Conservation (phyloP, 2,797 vertebrate genomes). For the Gambelia wislizenii region DNA sequence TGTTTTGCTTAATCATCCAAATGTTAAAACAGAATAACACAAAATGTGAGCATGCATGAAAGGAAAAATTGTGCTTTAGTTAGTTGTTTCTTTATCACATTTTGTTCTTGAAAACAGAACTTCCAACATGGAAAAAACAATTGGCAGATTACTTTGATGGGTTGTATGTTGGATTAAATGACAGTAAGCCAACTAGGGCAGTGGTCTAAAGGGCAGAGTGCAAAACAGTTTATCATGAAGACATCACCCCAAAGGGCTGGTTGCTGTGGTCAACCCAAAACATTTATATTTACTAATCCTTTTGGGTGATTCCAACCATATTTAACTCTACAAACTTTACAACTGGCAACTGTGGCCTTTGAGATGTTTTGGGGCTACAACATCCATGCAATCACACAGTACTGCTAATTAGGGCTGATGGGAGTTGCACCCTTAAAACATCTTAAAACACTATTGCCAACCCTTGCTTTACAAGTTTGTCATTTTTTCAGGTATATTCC, state of each 20-base stretch:
- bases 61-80: conserved; percentile 46
- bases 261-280: conserved; percentile 1
- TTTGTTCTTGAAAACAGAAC: neutral
- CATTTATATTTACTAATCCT: neutral
- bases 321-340: neutral
- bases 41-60: conserved; percentile 40
- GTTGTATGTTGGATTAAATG: neutral
- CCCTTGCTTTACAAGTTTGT: neutral
- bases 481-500: neutral
- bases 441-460: neutral
- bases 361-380: neutral
- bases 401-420: neutral
- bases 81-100: neutral
- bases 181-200: neutral
- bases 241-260: neutral
- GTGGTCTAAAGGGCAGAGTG: neutral
- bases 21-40: conserved; percentile 37
- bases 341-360: neutral
- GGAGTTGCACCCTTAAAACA: neutral
- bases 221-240: neutral
- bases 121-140: neutral
- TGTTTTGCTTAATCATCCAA: conserved; percentile 50
- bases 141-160: neutral
- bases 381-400: neutral
- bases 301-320: neutral